Base-by-base conservation (phyloP, 2,888 invertebrate genomes). In the Drosophila incognita region DNA sequence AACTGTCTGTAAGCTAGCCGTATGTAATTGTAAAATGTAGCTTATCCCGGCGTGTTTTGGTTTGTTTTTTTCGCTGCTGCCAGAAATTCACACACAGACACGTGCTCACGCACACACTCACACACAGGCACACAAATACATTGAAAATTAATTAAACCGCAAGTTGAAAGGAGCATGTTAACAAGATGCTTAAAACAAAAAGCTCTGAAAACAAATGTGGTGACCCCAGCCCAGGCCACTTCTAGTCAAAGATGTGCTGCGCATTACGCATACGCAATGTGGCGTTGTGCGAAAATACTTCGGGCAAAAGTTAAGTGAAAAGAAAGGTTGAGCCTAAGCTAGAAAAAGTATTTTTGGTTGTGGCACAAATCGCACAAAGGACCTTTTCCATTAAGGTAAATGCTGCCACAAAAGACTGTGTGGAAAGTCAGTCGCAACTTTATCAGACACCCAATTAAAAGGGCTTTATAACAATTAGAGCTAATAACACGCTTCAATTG, bases 401-500 rank as follows among this genome's bases (percentile, higher is more conserved):
- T 65, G 71, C 52, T 46, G 54, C 51, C 63, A 62, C 13, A 69
- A 46, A 24, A 21, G 13, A 33, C 54, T 29, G 60, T 29, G 51
- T 31, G 48, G 59, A 35, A 36, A 38, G 7, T 27, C 38, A 38
- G 36, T 54, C 69, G 56, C 77, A 86, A 86, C 85, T 86, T 86
- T 87, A 86, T 86, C 85, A 86, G 85, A 83, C 85, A 86, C 85
- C 85, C 85, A 86, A 86, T 86, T 86, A 86, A 86, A 86, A 87
- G 87, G 85, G 85, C 85, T 86, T 86, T 85, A 87, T 87, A 86
- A 87, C 85, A 86, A 86, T 86, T 86, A 86, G 82, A 83, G 85
- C 85, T 86, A 87, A 86, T 86, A 86, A 86, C 87, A 86, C 85
- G 85, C 85, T 87, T 86, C 85, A 86, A 86, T 86, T 86, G 87